phyloP scores from a whole-genome alignment of 2,113 vertebrate species.

The Physeter macrocephalus region DNA sequence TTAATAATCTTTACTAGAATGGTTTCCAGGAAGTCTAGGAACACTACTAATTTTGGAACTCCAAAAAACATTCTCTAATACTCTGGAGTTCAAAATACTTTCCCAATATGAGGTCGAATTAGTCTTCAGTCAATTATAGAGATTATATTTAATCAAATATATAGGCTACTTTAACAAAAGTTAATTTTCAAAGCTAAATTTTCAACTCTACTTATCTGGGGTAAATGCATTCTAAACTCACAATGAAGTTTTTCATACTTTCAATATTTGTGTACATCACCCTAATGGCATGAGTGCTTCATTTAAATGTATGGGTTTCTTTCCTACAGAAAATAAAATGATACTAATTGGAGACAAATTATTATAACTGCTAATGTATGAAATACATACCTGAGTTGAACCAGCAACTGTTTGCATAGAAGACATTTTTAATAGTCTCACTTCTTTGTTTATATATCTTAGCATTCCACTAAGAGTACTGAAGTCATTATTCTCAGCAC shows the following conservation, averaged over 20 bases:
- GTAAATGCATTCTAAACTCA: background rate
- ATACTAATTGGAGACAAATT: conserved; percentile 25
- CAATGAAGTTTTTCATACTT: background rate
- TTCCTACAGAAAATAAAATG: conserved; percentile 15
- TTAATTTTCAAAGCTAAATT: background rate
- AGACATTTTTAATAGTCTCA: conserved; percentile 69
- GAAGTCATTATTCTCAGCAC: conserved; percentile 73
- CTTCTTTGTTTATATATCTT: conserved; percentile 79
- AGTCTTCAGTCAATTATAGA: background rate
- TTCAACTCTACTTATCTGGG: background rate
- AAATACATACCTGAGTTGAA: conserved; percentile 72
- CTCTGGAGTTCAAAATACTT: conserved; percentile 5
- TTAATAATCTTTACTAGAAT: background rate
- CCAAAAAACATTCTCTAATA: background rate
- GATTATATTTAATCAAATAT: background rate
- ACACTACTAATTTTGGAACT: background rate
- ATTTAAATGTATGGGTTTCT: background rate
- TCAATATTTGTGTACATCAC: background rate
- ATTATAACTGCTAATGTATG: background rate
- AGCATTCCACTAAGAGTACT: conserved; percentile 80
- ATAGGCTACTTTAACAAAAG: background rate
- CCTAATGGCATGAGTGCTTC: background rate
- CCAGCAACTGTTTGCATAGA: conserved; percentile 48
- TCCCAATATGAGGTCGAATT: background rate
- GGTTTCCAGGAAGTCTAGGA: background rate